phyloP scores from a whole-genome alignment of 2,888 invertebrate species.

The Charanyca ferruginea region DNA sequence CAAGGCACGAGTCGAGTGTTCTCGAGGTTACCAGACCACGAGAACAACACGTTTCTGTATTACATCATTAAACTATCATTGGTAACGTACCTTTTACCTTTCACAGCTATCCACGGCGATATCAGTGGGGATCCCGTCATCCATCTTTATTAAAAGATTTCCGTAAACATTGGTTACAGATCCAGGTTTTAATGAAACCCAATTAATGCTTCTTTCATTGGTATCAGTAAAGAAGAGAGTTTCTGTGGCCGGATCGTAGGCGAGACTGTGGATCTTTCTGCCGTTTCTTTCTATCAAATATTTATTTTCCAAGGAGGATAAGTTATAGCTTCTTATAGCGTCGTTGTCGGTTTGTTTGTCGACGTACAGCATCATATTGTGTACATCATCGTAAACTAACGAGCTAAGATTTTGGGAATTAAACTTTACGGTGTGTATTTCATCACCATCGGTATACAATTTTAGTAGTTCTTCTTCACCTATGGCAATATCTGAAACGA shows the following conservation, averaged over 20 bases:
- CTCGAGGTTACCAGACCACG: too few species aligned
- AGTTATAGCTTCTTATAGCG: slow-evolving; percentile 92
- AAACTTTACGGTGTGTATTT: slow-evolving; percentile 56
- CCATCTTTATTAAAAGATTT: slow-evolving; percentile 81
- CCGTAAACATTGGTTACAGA: slow-evolving; percentile 79
- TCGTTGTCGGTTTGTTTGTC: slow-evolving; percentile 92
- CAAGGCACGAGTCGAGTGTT: too few species aligned
- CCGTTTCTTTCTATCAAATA: slow-evolving; percentile 84
- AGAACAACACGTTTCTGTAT: too few species aligned
- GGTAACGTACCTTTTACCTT: slow-evolving; percentile 92
- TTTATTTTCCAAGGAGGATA: slow-evolving; percentile 80
- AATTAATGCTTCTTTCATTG: slow-evolving; percentile 92
- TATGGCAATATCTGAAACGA: slow-evolving; percentile 94
- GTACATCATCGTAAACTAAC: slow-evolving; percentile 93
- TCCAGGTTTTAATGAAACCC: slow-evolving; percentile 79
- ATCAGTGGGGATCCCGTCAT: slow-evolving; percentile 92
- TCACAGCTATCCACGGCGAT: slow-evolving; percentile 95
- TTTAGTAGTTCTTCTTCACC: slow-evolving; percentile 92
- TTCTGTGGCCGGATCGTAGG: slow-evolving; percentile 93
- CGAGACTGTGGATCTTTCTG: slow-evolving; percentile 92
- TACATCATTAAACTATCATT: too few species aligned
- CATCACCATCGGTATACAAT: slow-evolving; percentile 88
- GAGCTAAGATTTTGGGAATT: slow-evolving; percentile 88
- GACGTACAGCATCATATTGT: slow-evolving; percentile 92
- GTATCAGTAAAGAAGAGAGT: slow-evolving; percentile 96